Percentiles rank a stretch among this genome's conserved stretches.
Evolutionary conservation across 2,113 vertebrate species (phyloP).

Genomic region (Vombatus ursinus): DNA sequence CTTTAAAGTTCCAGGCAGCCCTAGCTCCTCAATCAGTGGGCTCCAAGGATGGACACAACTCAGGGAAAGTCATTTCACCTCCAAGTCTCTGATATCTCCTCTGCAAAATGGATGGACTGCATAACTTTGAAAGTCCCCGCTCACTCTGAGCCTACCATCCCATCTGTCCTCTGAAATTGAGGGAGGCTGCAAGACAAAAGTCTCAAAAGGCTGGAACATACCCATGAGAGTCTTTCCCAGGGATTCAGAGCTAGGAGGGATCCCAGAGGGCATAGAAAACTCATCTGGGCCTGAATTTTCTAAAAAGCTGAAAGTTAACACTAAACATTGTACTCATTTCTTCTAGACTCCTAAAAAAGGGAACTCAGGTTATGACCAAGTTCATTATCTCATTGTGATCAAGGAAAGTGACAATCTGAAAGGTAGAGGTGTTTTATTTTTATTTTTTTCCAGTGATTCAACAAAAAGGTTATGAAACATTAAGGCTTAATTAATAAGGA

Average conservation of each 20-base stretch:
- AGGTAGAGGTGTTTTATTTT: neutral
- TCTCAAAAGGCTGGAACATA: neutral
- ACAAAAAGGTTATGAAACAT: neutral
- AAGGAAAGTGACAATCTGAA: neutral
- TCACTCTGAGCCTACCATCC: too few relatives aligned
- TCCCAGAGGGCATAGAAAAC: neutral
- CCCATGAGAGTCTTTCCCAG: neutral
- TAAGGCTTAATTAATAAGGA: neutral
- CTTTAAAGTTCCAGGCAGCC: too few relatives aligned
- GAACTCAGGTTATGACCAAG: neutral
- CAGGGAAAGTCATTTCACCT: too few relatives aligned
- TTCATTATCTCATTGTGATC: neutral
- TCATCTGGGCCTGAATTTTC: neutral
- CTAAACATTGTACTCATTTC: neutral
- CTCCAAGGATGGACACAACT: too few relatives aligned
- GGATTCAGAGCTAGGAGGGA: neutral
- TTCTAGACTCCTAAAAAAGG: neutral
- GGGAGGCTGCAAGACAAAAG: neutral
- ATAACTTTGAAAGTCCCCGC: too few relatives aligned
- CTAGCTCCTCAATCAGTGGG: too few relatives aligned
- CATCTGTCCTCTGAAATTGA: neutral
- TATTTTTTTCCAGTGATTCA: neutral
- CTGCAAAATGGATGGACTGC: too few relatives aligned
- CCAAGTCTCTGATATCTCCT: too few relatives aligned
- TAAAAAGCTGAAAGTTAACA: neutral